A percentile compares a stretch with the other conserved stretches of the same genome.
These are phyloP conservation scores for Idaea biselata DNA, from an alignment of 2,888 invertebrate genomes.

Conservation along the genomic window DNA sequence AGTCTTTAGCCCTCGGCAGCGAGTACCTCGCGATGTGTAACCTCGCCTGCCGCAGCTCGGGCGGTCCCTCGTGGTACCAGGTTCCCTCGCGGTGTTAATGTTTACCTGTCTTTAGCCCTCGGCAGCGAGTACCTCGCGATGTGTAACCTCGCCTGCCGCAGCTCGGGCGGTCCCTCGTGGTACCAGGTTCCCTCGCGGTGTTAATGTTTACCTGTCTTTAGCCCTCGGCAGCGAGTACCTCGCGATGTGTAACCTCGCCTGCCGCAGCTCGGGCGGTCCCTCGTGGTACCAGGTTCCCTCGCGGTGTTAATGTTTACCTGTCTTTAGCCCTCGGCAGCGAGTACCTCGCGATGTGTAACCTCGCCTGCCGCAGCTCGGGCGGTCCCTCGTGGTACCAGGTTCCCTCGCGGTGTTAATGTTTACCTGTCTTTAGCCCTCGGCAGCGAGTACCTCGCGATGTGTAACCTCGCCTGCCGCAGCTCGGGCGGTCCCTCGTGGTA, in stretches of 20 bases:
- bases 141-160: slow-evolving; percentile 91
- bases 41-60: slow-evolving; percentile 89
- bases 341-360: slow-evolving; percentile 92
- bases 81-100: slow-evolving; percentile 94
- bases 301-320: slow-evolving; percentile 83
- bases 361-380: slow-evolving; percentile 87
- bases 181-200: slow-evolving; percentile 98
- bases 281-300: slow-evolving; percentile 99
- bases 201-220: slow-evolving; percentile 84
- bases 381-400: slow-evolving; percentile 99
- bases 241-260: slow-evolving; percentile 93
- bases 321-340: slow-evolving; percentile 81
- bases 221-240: slow-evolving; percentile 83
- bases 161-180: slow-evolving; percentile 95
- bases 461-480: slow-evolving; percentile 89
- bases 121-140: slow-evolving; percentile 89
- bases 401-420: slow-evolving; percentile 91
- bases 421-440: slow-evolving; percentile 82
- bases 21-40: slow-evolving; percentile 91
- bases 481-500: slow-evolving; percentile 97
- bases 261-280: slow-evolving; percentile 91
- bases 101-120: slow-evolving; percentile 81
- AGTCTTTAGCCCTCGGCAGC: slow-evolving; percentile 77
- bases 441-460: slow-evolving; percentile 89
- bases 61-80: slow-evolving; percentile 99